These are phyloP conservation scores for Cephalopachus bancanus DNA, from an alignment of 2,797 vertebrate genomes.

Conservation along the genomic window DNA sequence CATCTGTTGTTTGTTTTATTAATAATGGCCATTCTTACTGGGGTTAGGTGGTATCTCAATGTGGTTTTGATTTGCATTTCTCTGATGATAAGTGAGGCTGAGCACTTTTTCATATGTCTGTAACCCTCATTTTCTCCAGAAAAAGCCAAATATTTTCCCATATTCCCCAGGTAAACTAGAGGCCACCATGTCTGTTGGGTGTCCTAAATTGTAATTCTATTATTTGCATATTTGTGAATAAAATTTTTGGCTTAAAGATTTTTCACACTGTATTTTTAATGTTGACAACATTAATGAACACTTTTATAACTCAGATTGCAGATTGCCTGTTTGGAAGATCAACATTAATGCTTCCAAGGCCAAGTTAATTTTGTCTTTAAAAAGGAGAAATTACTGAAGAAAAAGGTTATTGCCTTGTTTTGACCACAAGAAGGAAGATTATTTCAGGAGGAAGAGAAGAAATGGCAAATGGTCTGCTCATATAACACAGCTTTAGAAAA, in stretches of 20 bases:
- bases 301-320: neutral
- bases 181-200: neutral
- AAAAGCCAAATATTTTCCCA: neutral
- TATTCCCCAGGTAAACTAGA: neutral
- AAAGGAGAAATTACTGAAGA: neutral
- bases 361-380: neutral
- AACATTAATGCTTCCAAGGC: neutral
- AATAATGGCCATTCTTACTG: too few relatives aligned
- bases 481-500: conserved; percentile 19
- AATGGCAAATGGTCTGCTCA: neutral
- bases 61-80: too few relatives aligned
- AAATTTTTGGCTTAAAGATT: neutral
- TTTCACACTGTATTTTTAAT: neutral
- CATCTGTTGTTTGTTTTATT: too few relatives aligned
- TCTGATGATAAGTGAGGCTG: too few relatives aligned
- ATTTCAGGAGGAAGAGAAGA: neutral
- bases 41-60: too few relatives aligned
- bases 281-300: neutral
- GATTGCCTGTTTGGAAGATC: neutral
- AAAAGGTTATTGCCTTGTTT: neutral
- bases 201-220: neutral
- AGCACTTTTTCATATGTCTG: too few relatives aligned
- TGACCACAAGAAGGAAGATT: neutral
- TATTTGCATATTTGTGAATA: neutral
- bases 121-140: neutral